phyloP scores from a whole-genome alignment of 2,888 invertebrate genomes.

The Cabera pusaria region DNA sequence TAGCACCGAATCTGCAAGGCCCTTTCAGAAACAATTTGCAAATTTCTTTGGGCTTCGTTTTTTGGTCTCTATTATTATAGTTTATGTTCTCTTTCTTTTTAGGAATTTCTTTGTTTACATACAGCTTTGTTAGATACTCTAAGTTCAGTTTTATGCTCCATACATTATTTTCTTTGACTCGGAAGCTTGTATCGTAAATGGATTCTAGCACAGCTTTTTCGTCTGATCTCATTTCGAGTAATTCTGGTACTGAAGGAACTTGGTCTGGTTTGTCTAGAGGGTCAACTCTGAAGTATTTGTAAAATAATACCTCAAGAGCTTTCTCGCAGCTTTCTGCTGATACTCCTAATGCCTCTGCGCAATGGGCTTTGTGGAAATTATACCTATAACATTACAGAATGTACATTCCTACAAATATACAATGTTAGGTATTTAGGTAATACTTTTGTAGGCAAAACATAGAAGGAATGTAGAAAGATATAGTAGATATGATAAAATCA shows the following conservation, averaged over 20 bases:
- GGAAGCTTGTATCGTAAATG: constrained; percentile 88
- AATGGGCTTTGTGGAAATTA: constrained; percentile 89
- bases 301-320: constrained; percentile 87
- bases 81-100: constrained; percentile 67
- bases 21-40: constrained; percentile 86
- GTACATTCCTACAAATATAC: no score
- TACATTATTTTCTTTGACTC: constrained; percentile 87
- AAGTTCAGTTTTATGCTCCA: constrained; percentile 88
- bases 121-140: constrained; percentile 85
- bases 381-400: constrained; percentile 85
- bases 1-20: constrained; percentile 88
- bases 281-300: constrained; percentile 86
- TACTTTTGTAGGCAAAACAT: no score
- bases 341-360: constrained; percentile 87
- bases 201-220: constrained; percentile 90
- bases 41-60: constrained; percentile 80
- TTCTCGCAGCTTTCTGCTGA: constrained; percentile 88
- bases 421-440: no score
- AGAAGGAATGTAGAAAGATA: no score
- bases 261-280: constrained; percentile 60
- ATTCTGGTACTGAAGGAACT: constrained; percentile 73
- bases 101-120: constrained; percentile 76
- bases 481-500: no score
- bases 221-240: constrained; percentile 86
- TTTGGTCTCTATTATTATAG: constrained; percentile 56